Evolutionary conservation across 2,113 vertebrate genomes (phyloP), one percentile per base, ranked within the genome.

Genomic region (Siniperca chuatsi): DNA sequence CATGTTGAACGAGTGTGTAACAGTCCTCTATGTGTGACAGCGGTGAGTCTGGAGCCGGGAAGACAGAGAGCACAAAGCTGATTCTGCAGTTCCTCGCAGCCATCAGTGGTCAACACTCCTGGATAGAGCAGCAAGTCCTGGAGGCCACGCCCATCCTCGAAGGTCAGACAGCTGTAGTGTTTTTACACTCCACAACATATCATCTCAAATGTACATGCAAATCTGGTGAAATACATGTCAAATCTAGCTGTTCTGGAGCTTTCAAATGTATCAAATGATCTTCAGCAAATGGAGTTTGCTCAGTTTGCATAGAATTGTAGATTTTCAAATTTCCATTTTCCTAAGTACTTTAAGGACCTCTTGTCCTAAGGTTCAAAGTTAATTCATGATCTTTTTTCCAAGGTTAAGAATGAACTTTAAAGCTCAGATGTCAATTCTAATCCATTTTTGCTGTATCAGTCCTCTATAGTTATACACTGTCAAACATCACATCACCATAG

Each of bases 121-220:
- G 98, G 98, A 99, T 99, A 0, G 98, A 99, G 85, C 98, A 99
- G 90, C 98, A 99, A 85, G 98, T 99, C 33, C 93, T 99, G 92
- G 98, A 99, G 92, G 98, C 98, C 83, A 99, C 98, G 66, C 98
- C 98, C 70, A 99, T 99, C 54, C 93, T 99, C 3, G 98, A 99
- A 97, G 98, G 98, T 98, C 83, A 95, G 95, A 79, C 2, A 12
- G 8, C 12, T 8, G 13, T 2, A 3, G 11, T 44, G 60, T 57
- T 73, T 20, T 23, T 10, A 58, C 23, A 16, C 65, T 44, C 1
- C 25, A 61, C 13, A 20, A 12, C 37, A 76, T 33, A 44, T 33
- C 42, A 12, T 21, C 37, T 69, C 44, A 57, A 29, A 44, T 44
- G 50, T 1, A 29, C 1, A 55, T 10, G 8, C 3, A 65, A 6